Evolutionary conservation across 2,888 invertebrate genomes (phyloP), one percentile per base, ranked within the genome.

Genomic region (Thymelicus lineola): DNA sequence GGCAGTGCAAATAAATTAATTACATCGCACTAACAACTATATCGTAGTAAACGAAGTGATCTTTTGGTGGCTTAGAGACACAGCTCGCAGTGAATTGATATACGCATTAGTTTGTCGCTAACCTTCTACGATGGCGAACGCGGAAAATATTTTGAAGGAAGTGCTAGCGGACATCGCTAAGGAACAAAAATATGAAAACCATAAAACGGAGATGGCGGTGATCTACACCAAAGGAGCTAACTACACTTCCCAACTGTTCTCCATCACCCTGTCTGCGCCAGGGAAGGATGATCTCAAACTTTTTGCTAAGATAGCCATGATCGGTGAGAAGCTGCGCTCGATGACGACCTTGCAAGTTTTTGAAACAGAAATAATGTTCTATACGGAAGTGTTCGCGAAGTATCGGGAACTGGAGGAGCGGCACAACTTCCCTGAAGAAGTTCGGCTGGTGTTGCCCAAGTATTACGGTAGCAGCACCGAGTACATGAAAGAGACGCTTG

Each of bases 201-300:
- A 75, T 45, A 74, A 80, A 17, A 68, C 84, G 4, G 73, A 78
- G 35, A 38, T 88, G 9, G 75, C 78, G n/a, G 75, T 80, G 1
- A 74, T 84, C 7, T 75, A 77, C 5, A 82, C 80, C 0, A 83
- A 76, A 6, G 89, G 88, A 4, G 86, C 83, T 0, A 89, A 88
- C 73, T 87, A 83, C 72, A 85, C 85, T 0, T 86, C 88, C 0
- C 75, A 76, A n/a, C 71, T 88, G 0, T 83, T 77, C 66, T 67
- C 75, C 35, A 79, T 79, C 1, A 80, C 76, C 3, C 72, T 87
- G 42, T 74, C 75, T 5, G 77, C 79, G 1, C 71, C 73, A 0
- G 68, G 76, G 14, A 79, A 78, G 62, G 77, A 79, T 10, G 76
- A 79, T 59, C 70, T 80, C 0, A 76, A 77, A 10, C 64, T 79